Evolutionary conservation across 2,113 vertebrate species (phyloP), one percentile per base, ranked within the genome.

Genomic region (Rhabdornis inornatus): DNA sequence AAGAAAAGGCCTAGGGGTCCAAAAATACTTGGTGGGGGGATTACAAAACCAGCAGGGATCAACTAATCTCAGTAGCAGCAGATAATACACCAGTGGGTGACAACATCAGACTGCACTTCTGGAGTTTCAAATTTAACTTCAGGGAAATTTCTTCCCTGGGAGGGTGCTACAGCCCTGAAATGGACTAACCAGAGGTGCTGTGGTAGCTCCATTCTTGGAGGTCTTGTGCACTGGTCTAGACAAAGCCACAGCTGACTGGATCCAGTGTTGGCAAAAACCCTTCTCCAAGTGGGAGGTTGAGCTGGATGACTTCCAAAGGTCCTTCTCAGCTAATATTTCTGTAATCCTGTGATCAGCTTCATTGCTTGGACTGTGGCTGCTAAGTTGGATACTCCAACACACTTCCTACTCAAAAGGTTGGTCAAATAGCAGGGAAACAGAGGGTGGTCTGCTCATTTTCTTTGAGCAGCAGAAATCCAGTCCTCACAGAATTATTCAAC

Each of bases 231-330:
- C 24, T 85, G 83, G 83, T 88, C 93, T 93, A 94, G 94, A 94
- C 89, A 94, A 85, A 94, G 66, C 49, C 44, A 47, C 75, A 93
- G 83, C 91, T 95, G 94, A 90, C 75, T 6, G 5, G 61, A 95
- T 94, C 53, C 45, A 28, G 24, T n/a, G 13, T 20, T 94, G 93
- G 75, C 91, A 90, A 83, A 90, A 93, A 25, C 33, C 20, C 61
- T 0, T 1, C 40, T 94, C 44, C 49, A 88, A 88, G 82, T 83
- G 79, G 89, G 93, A 90, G 83, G 83, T 17, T 83, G 86, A 76
- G 75, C 66, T 95, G 93, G 93, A 90, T 65, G 86, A 69, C 57
- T 21, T 93, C 63, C 86, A 94, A 83, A 90, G 75, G 86, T 83
- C 66, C 55, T 83, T 83, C 79, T 80, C 61, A 76, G 63, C 91